A percentile compares a stretch with the other conserved stretches of the same genome.
phyloP scores from a whole-genome alignment of 2,888 invertebrate genomes.

The Oligia latruncula region DNA sequence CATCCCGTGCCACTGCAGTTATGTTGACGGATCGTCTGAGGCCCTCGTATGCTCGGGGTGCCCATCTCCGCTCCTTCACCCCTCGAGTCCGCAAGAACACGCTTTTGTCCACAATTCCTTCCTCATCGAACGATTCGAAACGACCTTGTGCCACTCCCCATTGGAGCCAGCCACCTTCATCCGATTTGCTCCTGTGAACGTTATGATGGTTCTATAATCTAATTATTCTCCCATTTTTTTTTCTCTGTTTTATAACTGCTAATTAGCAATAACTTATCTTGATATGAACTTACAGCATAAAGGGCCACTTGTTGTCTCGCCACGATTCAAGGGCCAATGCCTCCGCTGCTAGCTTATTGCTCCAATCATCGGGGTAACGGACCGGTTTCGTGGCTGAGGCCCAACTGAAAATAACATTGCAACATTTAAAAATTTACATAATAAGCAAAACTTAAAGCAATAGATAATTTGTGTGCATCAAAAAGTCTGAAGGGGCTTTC shows the following conservation, averaged over 20 bases:
- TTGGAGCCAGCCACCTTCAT: slow-evolving; percentile 90
- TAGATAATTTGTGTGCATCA: not conserved
- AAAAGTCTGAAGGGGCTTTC: not conserved
- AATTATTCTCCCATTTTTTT: no score
- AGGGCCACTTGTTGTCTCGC: slow-evolving; percentile 90
- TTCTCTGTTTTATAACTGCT: not conserved
- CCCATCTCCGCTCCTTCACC: slow-evolving; percentile 85
- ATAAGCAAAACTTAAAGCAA: not conserved
- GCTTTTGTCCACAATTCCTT: slow-evolving; percentile 76
- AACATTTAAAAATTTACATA: not conserved
- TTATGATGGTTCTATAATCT: not conserved
- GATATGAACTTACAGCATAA: slow-evolving; percentile 86
- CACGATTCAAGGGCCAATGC: slow-evolving; percentile 90
- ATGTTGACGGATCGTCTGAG: slow-evolving; percentile 79
- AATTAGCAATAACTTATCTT: not conserved
- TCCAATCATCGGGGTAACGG: slow-evolving; percentile 90
- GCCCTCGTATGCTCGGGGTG: slow-evolving; percentile 71
- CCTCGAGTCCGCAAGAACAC: slow-evolving; percentile 88
- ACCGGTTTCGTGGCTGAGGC: slow-evolving; percentile 84
- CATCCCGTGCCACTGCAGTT: slow-evolving; percentile 86
- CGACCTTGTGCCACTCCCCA: slow-evolving; percentile 91
- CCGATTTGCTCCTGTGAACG: slow-evolving; percentile 78
- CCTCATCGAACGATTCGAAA: slow-evolving; percentile 83
- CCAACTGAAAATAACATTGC: slow-evolving; percentile 87
- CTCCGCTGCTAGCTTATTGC: slow-evolving; percentile 87